Evolutionary conservation across 1,140 invertebrate genomes (phyloP).

Genomic region (Mesaphorura yosii): DNA sequence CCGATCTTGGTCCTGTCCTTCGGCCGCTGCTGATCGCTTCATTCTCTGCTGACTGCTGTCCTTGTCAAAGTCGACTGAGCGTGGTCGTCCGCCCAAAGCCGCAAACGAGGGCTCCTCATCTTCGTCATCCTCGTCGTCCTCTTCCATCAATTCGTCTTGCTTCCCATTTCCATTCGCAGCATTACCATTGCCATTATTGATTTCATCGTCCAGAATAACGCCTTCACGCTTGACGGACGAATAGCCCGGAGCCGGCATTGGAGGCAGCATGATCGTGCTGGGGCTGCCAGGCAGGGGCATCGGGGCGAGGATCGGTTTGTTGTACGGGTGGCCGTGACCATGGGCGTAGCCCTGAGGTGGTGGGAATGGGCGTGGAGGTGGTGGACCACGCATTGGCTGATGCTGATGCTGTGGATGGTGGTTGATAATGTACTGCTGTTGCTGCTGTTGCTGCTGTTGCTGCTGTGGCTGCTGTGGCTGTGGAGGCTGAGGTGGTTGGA

Average conservation of each 20-base stretch:
- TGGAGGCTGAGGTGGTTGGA: constrained; percentile 48
- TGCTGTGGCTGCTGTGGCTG: constrained; percentile 27
- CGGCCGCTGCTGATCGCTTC: constrained; percentile 42
- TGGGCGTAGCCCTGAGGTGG: too few species aligned
- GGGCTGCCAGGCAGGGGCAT: constrained; percentile 21
- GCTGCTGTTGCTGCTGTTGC: neutral
- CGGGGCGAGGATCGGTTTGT: constrained; percentile 4
- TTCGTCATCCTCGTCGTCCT: constrained; percentile 37
- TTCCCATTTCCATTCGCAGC: constrained; percentile 34
- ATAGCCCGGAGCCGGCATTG: constrained; percentile 57
- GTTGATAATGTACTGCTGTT: constrained; percentile 45
- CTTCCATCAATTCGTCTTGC: neutral
- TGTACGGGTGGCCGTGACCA: neutral
- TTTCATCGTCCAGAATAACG: constrained; percentile 41
- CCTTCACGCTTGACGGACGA: constrained; percentile 61
- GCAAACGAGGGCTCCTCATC: constrained; percentile 57
- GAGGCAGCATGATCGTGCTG: constrained; percentile 52
- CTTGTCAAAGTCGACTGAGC: constrained; percentile 63
- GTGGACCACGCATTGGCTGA: constrained; percentile 1
- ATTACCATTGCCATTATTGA: constrained; percentile 40
- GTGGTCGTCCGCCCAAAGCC: constrained; percentile 65
- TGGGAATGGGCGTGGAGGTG: constrained; percentile 1
- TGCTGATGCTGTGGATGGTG: constrained; percentile 1
- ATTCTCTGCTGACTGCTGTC: constrained; percentile 45
- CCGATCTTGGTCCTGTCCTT: constrained; percentile 22